A percentile compares a stretch with the other conserved stretches of the same genome.
Evolutionary conservation across 2,888 invertebrate species (phyloP).

Genomic region (Diplazon laetatorius): DNA sequence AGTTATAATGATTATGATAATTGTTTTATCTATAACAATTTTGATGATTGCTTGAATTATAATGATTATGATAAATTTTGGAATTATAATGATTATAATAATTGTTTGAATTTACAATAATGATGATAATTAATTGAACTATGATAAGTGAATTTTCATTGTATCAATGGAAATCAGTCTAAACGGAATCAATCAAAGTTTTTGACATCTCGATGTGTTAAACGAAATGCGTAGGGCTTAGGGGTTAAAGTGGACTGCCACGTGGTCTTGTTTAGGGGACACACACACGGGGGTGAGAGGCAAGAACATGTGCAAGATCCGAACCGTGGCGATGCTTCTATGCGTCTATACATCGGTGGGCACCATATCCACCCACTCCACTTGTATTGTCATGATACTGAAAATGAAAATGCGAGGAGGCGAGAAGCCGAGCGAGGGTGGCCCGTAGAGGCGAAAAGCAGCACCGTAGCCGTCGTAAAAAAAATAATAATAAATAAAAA

Average conservation of each 20-base stretch:
- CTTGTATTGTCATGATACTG: conserved; percentile 35
- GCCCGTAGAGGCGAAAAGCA: conserved; percentile 35
- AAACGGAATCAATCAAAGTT: no score
- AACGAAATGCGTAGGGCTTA: conserved; percentile 13
- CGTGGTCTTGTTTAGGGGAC: conserved; percentile 51
- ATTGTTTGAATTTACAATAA: no score
- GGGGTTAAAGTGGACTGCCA: conserved; percentile 24
- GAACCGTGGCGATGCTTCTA: conserved; percentile 16
- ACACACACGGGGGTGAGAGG: conserved; percentile 5
- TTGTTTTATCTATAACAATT: no score
- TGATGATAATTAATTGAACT: no score
- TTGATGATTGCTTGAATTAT: no score
- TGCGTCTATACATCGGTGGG: neutral
- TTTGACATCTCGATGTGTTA: conserved; percentile 13
- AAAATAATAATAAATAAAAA: conserved; percentile 61
- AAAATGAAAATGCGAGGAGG: conserved; percentile 39
- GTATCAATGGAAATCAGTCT: no score
- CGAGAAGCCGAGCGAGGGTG: conserved; percentile 47
- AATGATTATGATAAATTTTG: no score
- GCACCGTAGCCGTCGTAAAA: conserved; percentile 50
- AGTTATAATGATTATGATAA: no score
- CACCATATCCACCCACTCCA: conserved; percentile 35
- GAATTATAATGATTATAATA: no score
- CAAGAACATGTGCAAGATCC: conserved; percentile 43
- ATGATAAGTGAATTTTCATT: no score